Percentiles rank a stretch among this genome's conserved stretches.
phyloP scores from a whole-genome alignment of 2,888 invertebrate genomes.

The Acanthosoma haemorrhoidale region DNA sequence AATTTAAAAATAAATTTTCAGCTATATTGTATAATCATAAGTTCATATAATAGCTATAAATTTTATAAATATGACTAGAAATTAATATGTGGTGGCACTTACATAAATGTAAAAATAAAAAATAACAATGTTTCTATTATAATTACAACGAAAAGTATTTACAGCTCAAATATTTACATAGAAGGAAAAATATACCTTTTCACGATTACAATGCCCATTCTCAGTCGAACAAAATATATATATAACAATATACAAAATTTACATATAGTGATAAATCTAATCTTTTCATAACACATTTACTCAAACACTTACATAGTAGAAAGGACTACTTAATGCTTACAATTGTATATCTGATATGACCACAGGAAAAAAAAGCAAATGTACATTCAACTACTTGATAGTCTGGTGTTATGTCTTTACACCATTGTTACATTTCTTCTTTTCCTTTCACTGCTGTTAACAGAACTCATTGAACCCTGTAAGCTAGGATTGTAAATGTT shows the following conservation, averaged over 20 bases:
- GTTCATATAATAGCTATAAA: background rate
- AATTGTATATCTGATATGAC: background rate
- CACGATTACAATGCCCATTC: conserved; percentile 21
- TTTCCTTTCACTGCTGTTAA: conserved; percentile 52
- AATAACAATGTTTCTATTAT: background rate
- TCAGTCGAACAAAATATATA: conserved; percentile 24
- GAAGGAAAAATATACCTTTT: conserved; percentile 13
- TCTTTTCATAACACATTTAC: conserved; percentile 12
- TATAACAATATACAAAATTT: conserved; percentile 24
- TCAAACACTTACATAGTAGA: conserved; percentile 3
- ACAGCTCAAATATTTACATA: conserved; percentile 20
- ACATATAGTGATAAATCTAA: background rate
- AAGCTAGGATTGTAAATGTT: conserved; percentile 51
- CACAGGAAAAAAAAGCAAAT: conserved; percentile 28
- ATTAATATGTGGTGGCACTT: conserved; percentile 29
- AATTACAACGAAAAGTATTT: conserved; percentile 22
- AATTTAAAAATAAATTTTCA: conserved; percentile 10
- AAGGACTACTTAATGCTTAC: conserved; percentile 14
- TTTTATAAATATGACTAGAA: conserved; percentile 27
- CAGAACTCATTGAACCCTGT: conserved; percentile 55
- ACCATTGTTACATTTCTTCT: conserved; percentile 59
- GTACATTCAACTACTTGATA: conserved; percentile 49
- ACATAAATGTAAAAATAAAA: background rate
- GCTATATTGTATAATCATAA: background rate
- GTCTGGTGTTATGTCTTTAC: conserved; percentile 53